Evolutionary conservation across 92 coral and sea anemone genomes (phyloP).

Genomic region (Parazoanthus darwini): DNA sequence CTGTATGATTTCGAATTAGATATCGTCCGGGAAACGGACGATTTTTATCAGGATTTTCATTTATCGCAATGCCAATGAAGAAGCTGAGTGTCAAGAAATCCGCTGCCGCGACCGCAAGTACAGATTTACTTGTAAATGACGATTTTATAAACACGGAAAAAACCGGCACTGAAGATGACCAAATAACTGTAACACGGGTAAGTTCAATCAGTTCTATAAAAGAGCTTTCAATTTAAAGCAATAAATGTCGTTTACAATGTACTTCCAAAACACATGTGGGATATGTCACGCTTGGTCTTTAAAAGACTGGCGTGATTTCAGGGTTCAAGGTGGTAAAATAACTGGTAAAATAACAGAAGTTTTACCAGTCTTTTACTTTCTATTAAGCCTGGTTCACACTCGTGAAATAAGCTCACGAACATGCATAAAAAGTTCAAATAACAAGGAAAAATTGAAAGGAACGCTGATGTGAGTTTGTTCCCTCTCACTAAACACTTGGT

Average conservation of each 20-base stretch:
- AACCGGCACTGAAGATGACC: background rate
- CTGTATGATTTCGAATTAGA: too few species aligned
- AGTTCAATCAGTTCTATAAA: background rate
- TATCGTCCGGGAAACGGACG: too few species aligned
- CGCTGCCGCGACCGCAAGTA: background rate
- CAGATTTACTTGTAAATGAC: background rate
- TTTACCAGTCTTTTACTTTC: background rate
- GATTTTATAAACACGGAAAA: background rate
- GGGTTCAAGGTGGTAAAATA: too few species aligned
- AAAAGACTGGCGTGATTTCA: background rate
- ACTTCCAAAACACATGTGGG: too few species aligned
- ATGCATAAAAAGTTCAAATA: too few species aligned
- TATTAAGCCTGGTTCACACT: background rate
- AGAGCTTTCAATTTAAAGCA: background rate
- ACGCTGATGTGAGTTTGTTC: too few species aligned
- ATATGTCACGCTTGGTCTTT: background rate
- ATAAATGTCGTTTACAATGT: background rate
- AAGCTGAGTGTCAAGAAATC: slow-evolving; percentile 11
- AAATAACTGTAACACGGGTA: slow-evolving; percentile 6
- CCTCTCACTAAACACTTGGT: too few species aligned
- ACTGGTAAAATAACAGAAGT: background rate
- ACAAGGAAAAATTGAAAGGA: too few species aligned
- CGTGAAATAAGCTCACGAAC: too few species aligned
- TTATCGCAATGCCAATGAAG: background rate
- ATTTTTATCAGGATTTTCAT: too few species aligned